phyloP scores from a whole-genome alignment of 2,888 invertebrate species.

The Leucoma salicis region DNA sequence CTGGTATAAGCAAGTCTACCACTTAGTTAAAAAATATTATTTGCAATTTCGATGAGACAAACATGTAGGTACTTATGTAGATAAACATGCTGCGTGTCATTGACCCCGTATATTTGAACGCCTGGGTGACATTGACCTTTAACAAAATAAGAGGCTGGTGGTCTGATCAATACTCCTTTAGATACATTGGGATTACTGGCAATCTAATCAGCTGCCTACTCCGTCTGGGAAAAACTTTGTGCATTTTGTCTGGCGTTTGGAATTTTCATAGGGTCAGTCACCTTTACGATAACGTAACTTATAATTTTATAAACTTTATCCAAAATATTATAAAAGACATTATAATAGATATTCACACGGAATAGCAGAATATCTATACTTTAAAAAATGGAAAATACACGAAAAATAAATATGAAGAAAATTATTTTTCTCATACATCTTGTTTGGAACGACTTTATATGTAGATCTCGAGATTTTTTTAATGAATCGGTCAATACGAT shows the following conservation, averaged over 20 bases:
- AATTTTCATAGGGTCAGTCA: neutral
- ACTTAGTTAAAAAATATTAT: too few relatives aligned
- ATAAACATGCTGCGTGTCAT: slow-evolving; percentile 35
- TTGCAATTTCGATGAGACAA: neutral
- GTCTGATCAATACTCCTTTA: slow-evolving; percentile 16
- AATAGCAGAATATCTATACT: too few relatives aligned
- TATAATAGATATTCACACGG: too few relatives aligned
- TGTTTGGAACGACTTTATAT: too few relatives aligned
- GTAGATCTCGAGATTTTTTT: too few relatives aligned
- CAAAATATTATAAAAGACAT: slow-evolving; percentile 11
- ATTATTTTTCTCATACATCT: too few relatives aligned
- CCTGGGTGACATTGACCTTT: slow-evolving; percentile 50
- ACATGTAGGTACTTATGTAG: slow-evolving; percentile 11
- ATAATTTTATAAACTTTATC: too few relatives aligned
- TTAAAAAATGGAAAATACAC: too few relatives aligned
- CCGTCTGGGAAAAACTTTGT: too few relatives aligned
- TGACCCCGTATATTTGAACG: slow-evolving; percentile 41
- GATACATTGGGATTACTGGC: neutral
- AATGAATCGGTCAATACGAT: too few relatives aligned
- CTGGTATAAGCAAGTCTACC: too few relatives aligned
- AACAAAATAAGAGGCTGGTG: slow-evolving; percentile 21
- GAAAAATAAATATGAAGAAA: too few relatives aligned
- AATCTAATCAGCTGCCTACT: neutral
- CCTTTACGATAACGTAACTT: neutral
- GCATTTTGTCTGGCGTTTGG: neutral